A percentile compares a stretch with the other conserved stretches of the same genome.
These are phyloP conservation scores for Notothenia rossii DNA, from an alignment of 2,113 vertebrate genomes.

Conservation along the genomic window DNA sequence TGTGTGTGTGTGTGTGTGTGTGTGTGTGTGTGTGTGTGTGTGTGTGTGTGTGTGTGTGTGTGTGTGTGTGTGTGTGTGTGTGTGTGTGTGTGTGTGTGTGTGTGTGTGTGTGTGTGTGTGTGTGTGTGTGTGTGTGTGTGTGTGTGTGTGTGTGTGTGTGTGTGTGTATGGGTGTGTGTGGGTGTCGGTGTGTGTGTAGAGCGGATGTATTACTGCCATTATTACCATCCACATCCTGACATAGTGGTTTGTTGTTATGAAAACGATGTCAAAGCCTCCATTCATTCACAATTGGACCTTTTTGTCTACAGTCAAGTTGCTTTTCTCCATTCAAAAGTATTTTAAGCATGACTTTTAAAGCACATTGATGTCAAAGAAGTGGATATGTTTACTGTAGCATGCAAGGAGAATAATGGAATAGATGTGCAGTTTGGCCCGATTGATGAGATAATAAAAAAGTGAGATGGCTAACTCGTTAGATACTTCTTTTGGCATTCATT, in stretches of 20 bases:
- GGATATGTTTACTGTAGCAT: neutral
- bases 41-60: conserved; percentile 29
- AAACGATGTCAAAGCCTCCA: conserved; percentile 36
- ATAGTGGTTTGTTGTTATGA: conserved; percentile 61
- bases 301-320: neutral
- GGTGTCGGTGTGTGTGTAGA: conserved; percentile 21
- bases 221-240: conserved; percentile 59
- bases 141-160: conserved; percentile 18
- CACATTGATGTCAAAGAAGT: neutral
- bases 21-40: conserved; percentile 22
- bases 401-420: neutral
- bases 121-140: conserved; percentile 18
- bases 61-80: conserved; percentile 21
- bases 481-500: too few species aligned
- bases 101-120: conserved; percentile 21
- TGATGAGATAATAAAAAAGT: neutral
- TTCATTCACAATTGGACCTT: conserved; percentile 32
- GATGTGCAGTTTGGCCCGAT: neutral
- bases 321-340: neutral
- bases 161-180: conserved; percentile 13
- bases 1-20: conserved; percentile 15
- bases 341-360: neutral
- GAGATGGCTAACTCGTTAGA: too few species aligned
- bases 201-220: conserved; percentile 57
- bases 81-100: conserved; percentile 17